Percentiles rank a stretch among this genome's conserved stretches.
phyloP scores from a whole-genome alignment of 2,797 vertebrate species.

The Valencia hispanica region DNA sequence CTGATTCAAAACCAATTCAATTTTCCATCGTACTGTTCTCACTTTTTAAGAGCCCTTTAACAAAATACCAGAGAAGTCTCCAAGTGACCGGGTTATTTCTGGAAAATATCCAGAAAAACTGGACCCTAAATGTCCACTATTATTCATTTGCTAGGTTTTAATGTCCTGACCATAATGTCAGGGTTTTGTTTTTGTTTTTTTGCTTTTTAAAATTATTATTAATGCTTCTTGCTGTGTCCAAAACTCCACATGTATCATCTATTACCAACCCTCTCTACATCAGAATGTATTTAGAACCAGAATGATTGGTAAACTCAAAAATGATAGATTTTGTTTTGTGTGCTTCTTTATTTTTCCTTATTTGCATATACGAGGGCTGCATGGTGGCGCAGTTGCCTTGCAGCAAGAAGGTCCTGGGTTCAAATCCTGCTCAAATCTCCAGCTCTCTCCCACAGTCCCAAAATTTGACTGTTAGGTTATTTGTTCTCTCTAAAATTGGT shows the following conservation, averaged over 20 bases:
- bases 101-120: too few relatives aligned
- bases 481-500: too few relatives aligned
- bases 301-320: background rate
- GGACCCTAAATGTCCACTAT: too few relatives aligned
- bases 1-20: too few relatives aligned
- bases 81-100: background rate
- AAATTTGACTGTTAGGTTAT: too few relatives aligned
- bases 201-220: too few relatives aligned
- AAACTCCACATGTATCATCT: too few relatives aligned
- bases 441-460: too few relatives aligned
- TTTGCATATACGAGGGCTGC: background rate
- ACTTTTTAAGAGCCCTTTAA: too few relatives aligned
- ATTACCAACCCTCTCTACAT: background rate
- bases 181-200: background rate
- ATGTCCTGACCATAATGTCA: background rate
- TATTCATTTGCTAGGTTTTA: background rate
- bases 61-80: too few relatives aligned
- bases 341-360: background rate
- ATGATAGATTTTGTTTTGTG: background rate
- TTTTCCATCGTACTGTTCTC: too few relatives aligned
- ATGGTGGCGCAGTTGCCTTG: background rate
- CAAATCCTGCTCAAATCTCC: background rate
- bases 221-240: too few relatives aligned
- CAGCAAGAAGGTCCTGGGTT: background rate
- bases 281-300: background rate